Conservation (phyloP, 2,888 invertebrate species). For the Bombyx huttoni region DNA sequence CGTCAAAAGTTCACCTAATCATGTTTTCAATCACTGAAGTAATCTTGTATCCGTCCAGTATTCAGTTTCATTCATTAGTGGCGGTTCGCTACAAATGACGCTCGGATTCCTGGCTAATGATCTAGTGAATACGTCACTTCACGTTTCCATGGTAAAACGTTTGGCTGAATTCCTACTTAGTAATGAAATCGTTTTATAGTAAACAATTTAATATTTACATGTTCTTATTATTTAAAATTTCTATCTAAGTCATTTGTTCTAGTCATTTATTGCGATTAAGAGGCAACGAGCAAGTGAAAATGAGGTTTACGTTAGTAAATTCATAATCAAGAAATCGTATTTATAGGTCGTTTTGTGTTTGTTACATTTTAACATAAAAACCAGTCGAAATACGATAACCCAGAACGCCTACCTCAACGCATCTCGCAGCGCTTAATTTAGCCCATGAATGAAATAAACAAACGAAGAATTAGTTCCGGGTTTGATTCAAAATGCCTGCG, state of each 20-base stretch:
- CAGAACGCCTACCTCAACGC: not conserved
- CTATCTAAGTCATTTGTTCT: too few species aligned
- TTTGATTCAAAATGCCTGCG: not conserved
- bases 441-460: slow-evolving; percentile 4
- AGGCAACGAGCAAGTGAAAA: not conserved
- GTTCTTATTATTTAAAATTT: too few species aligned
- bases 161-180: slow-evolving; percentile 6
- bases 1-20: not conserved
- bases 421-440: slow-evolving; percentile 4
- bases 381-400: not conserved
- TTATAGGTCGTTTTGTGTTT: not conserved
- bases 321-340: not conserved
- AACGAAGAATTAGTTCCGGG: not conserved
- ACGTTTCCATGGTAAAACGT: slow-evolving; percentile 1
- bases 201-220: too few species aligned
- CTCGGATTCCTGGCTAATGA: not conserved
- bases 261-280: too few species aligned
- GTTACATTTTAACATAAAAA: not conserved
- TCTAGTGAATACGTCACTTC: not conserved
- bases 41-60: not conserved
- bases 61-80: slow-evolving; percentile 7
- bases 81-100: slow-evolving; percentile 7
- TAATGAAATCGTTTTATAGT: not conserved
- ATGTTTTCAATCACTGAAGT: not conserved
- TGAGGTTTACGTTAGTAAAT: not conserved